phyloP scores from a whole-genome alignment of 2,888 invertebrate species.

The Polyploca ridens region DNA sequence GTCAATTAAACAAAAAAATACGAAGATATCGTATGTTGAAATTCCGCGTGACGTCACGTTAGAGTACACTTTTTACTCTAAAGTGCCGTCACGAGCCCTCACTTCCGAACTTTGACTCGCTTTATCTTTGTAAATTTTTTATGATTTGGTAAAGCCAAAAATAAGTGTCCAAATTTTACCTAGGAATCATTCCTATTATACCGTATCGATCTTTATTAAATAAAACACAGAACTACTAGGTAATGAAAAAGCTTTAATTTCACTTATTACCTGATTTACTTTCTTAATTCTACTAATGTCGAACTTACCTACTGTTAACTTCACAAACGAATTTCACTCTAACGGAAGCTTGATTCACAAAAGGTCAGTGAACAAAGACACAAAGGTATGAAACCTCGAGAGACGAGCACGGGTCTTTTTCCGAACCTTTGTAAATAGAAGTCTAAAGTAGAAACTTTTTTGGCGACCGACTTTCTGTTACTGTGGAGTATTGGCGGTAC shows the following conservation, averaged over 20 bases:
- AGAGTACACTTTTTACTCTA: no score
- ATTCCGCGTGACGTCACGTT: no score
- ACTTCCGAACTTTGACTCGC: no score
- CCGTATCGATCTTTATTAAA: no score
- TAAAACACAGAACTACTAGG: no score
- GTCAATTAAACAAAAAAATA: no score
- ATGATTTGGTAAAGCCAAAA: no score
- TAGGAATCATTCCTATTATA: no score
- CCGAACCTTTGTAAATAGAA: conserved; percentile 17
- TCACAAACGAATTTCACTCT: conserved; percentile 28
- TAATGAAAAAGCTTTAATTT: not conserved
- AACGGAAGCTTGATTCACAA: conserved; percentile 36
- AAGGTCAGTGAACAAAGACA: conserved; percentile 45
- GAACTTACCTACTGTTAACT: not conserved
- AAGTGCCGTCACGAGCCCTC: no score
- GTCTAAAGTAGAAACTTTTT: conserved; percentile 49
- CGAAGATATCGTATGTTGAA: no score
- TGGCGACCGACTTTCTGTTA: conserved; percentile 59
- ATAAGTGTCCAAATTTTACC: no score
- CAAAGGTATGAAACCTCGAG: conserved; percentile 29
- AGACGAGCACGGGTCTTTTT: conserved; percentile 10
- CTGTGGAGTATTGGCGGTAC: conserved; percentile 41
- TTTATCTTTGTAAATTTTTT: no score
- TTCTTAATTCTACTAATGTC: conserved; percentile 12
- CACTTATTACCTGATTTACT: not conserved